Evolutionary conservation across 2,113 vertebrate species (phyloP), one percentile per base, ranked within the genome.

Genomic region (Perccottus glenii): DNA sequence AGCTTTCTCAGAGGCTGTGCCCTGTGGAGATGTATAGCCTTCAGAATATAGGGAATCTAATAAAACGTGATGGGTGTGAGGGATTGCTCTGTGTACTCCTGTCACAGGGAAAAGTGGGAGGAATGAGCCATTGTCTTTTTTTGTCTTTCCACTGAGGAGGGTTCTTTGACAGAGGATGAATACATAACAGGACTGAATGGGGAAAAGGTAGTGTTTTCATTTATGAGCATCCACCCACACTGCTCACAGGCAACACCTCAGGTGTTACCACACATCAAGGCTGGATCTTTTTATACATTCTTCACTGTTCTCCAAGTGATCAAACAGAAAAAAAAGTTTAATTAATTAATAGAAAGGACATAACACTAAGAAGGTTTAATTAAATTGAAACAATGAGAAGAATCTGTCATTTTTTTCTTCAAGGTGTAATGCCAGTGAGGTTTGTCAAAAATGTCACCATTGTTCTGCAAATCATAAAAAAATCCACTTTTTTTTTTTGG

Each of bases 61-160:
- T 78, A 64, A 73, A 75, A 73, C 69, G 64, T 64, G 52, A 78
- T 56, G 48, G n/a, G 48, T 36, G 44, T 74, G 64, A 15, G 52
- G 47, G 81, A 83, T 58, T 64, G 66, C 58, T 70, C 15, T 51
- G 36, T 59, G 12, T 9, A 52, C 50, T 47, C 16, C 4, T 58
- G n/a, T 15, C 32, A 44, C 60, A 7, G 50, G 15, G 14, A 46
- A 64, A 57, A n/a, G 76, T 70, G 70, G 75, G 81, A 73, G 67
- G 82, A 68, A 83, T 64, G 73, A 81, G 75, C 57, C 61, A 10
- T 72, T 75, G 73, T 79, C 36, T 78, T 60, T 67, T 36, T 46
- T 60, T 80, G 73, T 71, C 51, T 64, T 51, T 38, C 16, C 15
- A n/a, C 6, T 9, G 38, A 38, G 65, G 32, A 56, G 7, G 47